Base-by-base conservation (phyloP, 2,113 vertebrate genomes). In the Passer domesticus region DNA sequence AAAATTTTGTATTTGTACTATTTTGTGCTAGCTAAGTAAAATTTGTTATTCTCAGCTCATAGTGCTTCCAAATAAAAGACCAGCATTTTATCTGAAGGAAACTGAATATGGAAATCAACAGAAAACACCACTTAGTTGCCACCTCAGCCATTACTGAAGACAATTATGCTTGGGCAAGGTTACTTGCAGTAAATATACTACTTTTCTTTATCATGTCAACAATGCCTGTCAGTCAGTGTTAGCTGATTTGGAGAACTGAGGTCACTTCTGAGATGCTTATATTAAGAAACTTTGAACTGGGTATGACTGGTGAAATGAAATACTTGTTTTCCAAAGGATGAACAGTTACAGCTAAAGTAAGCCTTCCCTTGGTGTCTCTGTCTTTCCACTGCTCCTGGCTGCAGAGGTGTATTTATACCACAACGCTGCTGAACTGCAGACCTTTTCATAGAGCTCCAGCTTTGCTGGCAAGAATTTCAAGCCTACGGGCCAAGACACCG, bases 271-370 rank as follows among this genome's bases (percentile, higher is more conserved):
- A 68, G 53, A 68, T 7, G 5, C 25, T 55, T 73, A 70, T 70
- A 68, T 59, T 64, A 68, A 15, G 44, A 91, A 44, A 15, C n/a
- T 68, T 76, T 82, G 80, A 87, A 47, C 5, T 67, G 69, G 60
- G 33, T 83, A 79, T 21, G 72, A 44, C 30, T 19, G 28, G 44
- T 79, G 68, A 94, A 93, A 93, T 50, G 53, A 72, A 95, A 72
- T 30, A 83, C 27, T 80, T 92, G 59, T 88, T 97, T 93, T 95
- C 86, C 56, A 68, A 64, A 95, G 78, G 64, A 78, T 46, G 83
- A 84, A 83, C 63, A 64, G 68, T 83, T 83, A 52, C 44, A 72
- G 86, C 86, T 96, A 66, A 87, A 92, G 78, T 35, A 75, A 96
- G 33, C 59, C 59, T 85, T 79, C 41, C 20, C 47, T 87, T 44